Evolutionary conservation across 92 coral and sea anemone genomes (phyloP), one percentile per base, ranked within the genome.

Genomic region (Anthopleura xanthogrammica): DNA sequence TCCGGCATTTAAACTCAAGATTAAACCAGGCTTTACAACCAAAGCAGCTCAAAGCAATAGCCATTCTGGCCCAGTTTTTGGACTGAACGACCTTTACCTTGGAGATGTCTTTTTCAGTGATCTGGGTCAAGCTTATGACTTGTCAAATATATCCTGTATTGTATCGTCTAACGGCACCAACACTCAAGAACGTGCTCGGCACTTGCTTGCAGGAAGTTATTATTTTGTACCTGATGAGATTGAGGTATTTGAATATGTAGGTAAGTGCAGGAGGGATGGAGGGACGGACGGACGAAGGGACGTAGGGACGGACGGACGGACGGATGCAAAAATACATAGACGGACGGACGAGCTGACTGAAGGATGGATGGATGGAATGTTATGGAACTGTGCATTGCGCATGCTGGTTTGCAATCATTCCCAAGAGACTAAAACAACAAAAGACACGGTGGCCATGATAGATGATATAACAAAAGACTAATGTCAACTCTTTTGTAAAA

Each of bases 11-110:
- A 91, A 86, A 78, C 86, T 93, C 62, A 75, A 86, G 57, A 42
- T 86, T 68, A 83, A 72, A 70, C 72, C 79, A 14, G 81, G 70
- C 13, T 78, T 77, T 48, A 29, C 23, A 7, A 57, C 17, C 39
- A 82, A 85, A 46, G 91, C 94, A 8, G 75, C 75, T 41, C 72
- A 54, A 65, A 71, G 78, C n/a, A 81, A 52, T 20, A 64, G 76
- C 23, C 48, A 65, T 36, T 60, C 86, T 42, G 94, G 94, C 19
- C 91, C 94, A 2, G 88, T 91, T 41, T 91, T 91, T 83, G 94
- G 94, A 43, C 77, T 64, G 81, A 76, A 88, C 73, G 94, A 91
- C 71, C 85, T 91, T 36, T 79, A 83, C 74, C 66, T 88, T 36
- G 87, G 91, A 36, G 66, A 65, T 62, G 70, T 68, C 9, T 88